These are phyloP conservation scores for Pitta sordida DNA, from an alignment of 2,113 vertebrate species.

Conservation along the genomic window DNA sequence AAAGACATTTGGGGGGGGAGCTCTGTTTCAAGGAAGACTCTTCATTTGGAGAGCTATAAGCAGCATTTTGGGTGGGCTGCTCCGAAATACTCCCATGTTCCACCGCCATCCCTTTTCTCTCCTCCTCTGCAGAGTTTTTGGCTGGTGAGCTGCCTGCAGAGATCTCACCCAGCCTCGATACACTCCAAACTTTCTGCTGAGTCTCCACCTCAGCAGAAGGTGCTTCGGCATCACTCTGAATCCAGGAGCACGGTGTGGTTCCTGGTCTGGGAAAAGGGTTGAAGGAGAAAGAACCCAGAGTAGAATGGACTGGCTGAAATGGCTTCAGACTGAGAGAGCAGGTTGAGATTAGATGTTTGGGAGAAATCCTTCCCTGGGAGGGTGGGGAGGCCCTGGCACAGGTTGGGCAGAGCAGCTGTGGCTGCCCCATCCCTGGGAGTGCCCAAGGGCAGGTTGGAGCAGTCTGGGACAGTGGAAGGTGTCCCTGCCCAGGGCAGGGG, in stretches of 20 bases:
- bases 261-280: neutral
- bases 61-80: neutral
- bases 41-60: neutral
- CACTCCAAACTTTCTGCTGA: neutral
- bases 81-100: neutral
- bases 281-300: neutral
- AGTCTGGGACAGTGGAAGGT: rapidly evolving
- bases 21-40: neutral
- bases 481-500: neutral
- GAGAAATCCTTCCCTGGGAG: neutral
- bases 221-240: neutral
- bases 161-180: neutral
- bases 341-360: neutral
- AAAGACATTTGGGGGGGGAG: neutral
- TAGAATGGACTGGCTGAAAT: neutral
- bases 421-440: neutral
- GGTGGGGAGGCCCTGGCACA: neutral
- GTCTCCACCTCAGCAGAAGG: neutral
- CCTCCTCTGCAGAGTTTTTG: neutral
- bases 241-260: neutral
- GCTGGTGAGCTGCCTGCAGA: neutral
- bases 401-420: neutral
- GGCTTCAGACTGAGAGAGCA: neutral
- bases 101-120: neutral
- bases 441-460: neutral